Evolutionary conservation across 1,140 invertebrate species (phyloP).

Genomic region (Venturia canescens): DNA sequence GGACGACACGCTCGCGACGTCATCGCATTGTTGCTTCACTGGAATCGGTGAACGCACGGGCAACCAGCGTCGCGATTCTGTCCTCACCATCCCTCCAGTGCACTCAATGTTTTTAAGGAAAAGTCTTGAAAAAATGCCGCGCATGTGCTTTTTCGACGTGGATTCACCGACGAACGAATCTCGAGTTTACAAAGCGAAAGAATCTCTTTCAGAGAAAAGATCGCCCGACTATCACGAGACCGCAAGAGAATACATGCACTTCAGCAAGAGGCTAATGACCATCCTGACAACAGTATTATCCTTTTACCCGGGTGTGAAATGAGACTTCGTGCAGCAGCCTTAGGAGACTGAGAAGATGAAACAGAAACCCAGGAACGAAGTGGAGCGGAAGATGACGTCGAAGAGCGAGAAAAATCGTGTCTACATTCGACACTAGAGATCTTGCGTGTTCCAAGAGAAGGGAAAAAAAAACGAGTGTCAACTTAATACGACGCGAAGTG

Average conservation of each 20-base stretch:
- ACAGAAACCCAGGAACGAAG: background rate
- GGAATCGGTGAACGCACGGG: too few relatives aligned
- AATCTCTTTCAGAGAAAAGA: conserved; percentile 36
- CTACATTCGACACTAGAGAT: conserved; percentile 23
- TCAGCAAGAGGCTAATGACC: conserved; percentile 29
- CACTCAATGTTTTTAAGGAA: too few relatives aligned
- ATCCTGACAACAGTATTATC: background rate
- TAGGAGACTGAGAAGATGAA: background rate
- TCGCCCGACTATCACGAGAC: conserved; percentile 17
- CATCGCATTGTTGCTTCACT: too few relatives aligned
- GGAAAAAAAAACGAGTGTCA: conserved; percentile 9
- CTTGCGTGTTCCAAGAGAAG: conserved; percentile 5
- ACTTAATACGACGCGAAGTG: conserved; percentile 24
- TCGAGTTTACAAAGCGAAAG: background rate
- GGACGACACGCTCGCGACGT: conserved; percentile 61
- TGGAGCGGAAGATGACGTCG: conserved; percentile 21
- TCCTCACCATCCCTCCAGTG: too few relatives aligned
- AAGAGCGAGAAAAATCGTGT: background rate
- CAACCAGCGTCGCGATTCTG: too few relatives aligned
- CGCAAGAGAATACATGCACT: background rate
- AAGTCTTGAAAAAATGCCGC: too few relatives aligned
- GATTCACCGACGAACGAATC: background rate
- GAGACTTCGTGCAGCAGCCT: background rate
- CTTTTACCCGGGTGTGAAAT: background rate
- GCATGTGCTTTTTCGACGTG: background rate